Conservation (phyloP, 92 coral and sea anemone genomes). For the Palythoa heliodiscus region DNA sequence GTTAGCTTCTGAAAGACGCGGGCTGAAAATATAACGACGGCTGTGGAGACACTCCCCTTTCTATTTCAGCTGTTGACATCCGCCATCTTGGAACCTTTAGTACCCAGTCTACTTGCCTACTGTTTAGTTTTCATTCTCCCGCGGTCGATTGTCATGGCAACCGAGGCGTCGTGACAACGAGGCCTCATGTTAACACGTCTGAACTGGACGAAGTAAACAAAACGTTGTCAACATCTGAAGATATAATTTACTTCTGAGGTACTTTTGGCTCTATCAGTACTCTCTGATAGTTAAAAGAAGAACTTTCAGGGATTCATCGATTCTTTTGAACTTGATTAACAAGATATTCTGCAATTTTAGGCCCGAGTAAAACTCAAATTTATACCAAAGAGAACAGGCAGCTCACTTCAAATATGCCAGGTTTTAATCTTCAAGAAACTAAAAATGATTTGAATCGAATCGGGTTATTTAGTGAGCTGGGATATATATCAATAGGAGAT, state of each 20-base stretch:
- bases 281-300: neutral
- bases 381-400: neutral
- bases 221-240: neutral
- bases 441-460: slow-evolving; percentile 94
- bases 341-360: neutral
- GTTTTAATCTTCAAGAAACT: slow-evolving; percentile 52
- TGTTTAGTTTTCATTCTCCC: slow-evolving; percentile 29
- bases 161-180: slow-evolving; percentile 25
- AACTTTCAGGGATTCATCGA: neutral
- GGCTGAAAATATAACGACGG: neutral
- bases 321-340: neutral
- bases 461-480: slow-evolving; percentile 93
- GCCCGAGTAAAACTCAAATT: neutral
- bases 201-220: neutral
- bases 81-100: slow-evolving; percentile 71
- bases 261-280: neutral
- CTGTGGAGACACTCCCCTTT: slow-evolving; percentile 46
- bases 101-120: slow-evolving; percentile 38
- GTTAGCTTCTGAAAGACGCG: neutral
- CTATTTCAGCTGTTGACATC: slow-evolving; percentile 38
- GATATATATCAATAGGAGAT: slow-evolving; percentile 96
- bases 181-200: slow-evolving; percentile 3
- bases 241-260: neutral
- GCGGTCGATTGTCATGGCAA: slow-evolving; percentile 54
- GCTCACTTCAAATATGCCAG: neutral